Percentiles rank a stretch among this genome's conserved stretches.
phyloP scores from a whole-genome alignment of 2,888 invertebrate species.

The Argyresthia goedartella region DNA sequence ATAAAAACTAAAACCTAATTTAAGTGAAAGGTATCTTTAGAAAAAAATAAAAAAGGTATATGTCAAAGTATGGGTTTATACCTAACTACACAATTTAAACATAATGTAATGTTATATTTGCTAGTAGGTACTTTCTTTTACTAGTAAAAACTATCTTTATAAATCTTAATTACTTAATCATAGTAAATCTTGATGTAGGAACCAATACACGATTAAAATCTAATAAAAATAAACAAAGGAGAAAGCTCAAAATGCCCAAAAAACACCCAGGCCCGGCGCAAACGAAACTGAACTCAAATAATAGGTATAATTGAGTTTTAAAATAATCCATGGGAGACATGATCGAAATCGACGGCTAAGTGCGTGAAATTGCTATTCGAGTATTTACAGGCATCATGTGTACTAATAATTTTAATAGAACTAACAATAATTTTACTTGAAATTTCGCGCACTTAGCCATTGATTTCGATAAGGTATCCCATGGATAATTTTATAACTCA shows the following conservation, averaged over 20 bases:
- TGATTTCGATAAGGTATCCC: slow-evolving; percentile 4
- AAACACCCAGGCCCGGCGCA: background rate
- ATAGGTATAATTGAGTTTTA: background rate
- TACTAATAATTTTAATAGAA: background rate
- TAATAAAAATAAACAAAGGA: background rate
- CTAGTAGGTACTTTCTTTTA: background rate
- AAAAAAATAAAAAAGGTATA: background rate
- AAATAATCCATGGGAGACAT: no score
- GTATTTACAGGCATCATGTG: background rate
- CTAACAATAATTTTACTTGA: background rate
- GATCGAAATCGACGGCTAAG: no score
- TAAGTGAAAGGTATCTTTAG: no score
- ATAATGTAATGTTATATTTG: background rate
- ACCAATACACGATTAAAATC: background rate
- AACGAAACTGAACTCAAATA: background rate
- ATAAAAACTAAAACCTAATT: no score
- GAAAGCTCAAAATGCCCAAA: background rate
- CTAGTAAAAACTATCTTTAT: background rate
- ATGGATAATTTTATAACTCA: slow-evolving; percentile 5
- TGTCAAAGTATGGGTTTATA: background rate
- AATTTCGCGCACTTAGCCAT: slow-evolving; percentile 6
- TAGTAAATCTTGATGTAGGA: background rate
- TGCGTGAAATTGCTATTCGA: no score
- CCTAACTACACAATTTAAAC: background rate
- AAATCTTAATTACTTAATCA: background rate